Base-by-base conservation (phyloP, 2,113 vertebrate species). In the Cheirogaleus medius region DNA sequence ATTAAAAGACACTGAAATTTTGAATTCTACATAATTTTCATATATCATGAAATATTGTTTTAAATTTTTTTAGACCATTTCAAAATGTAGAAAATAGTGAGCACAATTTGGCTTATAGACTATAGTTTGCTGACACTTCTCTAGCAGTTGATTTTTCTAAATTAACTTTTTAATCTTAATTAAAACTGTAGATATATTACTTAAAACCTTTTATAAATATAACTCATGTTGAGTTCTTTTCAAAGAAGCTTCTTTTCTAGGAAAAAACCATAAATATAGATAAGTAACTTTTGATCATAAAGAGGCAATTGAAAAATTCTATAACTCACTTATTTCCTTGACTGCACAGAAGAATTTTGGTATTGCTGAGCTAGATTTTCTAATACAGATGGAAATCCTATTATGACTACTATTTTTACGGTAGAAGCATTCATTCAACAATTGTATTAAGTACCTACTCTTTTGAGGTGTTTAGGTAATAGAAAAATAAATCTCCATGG, bases 111-210 rank as follows among this genome's bases (percentile, higher is more conserved):
- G 12, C 64, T 93, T 92, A 5, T 6, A 85, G 23, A 6, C n/a
- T 88, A 14, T 64, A 39, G 47, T 71, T 93, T 86, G 29, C 82
- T 49, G 21, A 78, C 47, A 12, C 9, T 4, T 85, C 14, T n/a
- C 18, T 92, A 71, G 52, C 17, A 64, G 23, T 68, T 96, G 54
- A 90, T 86, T 82, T 87, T 95, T 89, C 56, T 93, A 34, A 96
- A 90, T 69, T 93, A 93, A 95, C 37, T 94, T 96, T 94, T 27
- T 84, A 87, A 83, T 95, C 39, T 78, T 37, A 92, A 85, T 81
- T 94, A 91, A 93, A 94, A 91, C 10, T 58, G 49, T 60, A 87
- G 29, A 37, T 91, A 86, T 90, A 86, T 47, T 86, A 56, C 15
- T 86, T 88, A 81, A 92, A 96, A 93, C 23, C n/a, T 96, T 97